Conservation (phyloP, 2,113 vertebrate species). For the Nothoprocta pentlandii region DNA sequence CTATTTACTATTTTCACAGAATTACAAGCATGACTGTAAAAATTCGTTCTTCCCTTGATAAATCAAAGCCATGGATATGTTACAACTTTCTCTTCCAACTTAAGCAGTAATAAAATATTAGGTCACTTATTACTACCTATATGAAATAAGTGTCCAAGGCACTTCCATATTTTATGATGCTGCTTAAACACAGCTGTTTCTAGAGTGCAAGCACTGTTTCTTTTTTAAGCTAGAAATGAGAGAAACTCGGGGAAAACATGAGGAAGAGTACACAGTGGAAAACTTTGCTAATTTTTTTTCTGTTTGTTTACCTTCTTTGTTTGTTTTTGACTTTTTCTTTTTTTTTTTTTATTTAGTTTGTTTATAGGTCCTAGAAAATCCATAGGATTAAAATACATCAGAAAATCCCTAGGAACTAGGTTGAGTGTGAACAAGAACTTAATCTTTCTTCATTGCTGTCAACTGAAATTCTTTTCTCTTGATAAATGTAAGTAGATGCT, state of each 20-base stretch:
- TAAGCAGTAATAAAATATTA: neutral
- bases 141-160: neutral
- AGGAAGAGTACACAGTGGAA: neutral
- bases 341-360: neutral
- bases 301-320: neutral
- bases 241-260: neutral
- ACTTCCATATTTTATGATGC: neutral
- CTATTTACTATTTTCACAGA: neutral
- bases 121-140: neutral
- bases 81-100: neutral
- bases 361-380: conserved; percentile 34
- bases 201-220: neutral
- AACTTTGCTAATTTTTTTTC: neutral
- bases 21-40: neutral
- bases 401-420: conserved; percentile 39
- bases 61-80: neutral
- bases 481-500: conserved; percentile 63
- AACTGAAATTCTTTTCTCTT: conserved; percentile 42
- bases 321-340: too few relatives aligned
- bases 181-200: neutral
- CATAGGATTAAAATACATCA: conserved; percentile 45
- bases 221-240: neutral
- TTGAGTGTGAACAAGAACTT: conserved; percentile 53
- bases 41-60: neutral
- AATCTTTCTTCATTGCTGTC: conserved; percentile 66